Conservation (phyloP, 2,888 invertebrate species). For the Ferrisia virgata region DNA sequence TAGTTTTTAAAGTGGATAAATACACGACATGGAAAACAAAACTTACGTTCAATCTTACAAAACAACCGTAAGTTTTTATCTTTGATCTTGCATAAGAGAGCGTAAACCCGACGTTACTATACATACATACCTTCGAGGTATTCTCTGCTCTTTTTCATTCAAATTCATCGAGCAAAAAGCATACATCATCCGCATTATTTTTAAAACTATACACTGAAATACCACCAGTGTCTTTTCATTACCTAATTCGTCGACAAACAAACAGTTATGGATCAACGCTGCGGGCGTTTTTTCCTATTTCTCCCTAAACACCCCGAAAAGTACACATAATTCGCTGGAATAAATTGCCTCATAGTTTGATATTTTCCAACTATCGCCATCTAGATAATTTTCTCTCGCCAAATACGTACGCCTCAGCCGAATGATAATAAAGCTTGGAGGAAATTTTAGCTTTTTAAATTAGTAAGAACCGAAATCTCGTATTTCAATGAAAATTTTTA, state of each 20-base stretch:
- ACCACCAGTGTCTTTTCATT: background rate
- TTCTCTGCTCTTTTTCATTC: background rate
- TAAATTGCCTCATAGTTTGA: background rate
- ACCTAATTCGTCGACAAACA: background rate
- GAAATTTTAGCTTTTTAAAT: conserved; percentile 1
- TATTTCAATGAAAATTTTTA: background rate
- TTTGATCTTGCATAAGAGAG: background rate
- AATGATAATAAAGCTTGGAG: background rate
- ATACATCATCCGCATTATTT: background rate
- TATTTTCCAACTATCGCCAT: background rate
- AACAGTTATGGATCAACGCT: background rate
- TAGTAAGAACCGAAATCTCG: background rate
- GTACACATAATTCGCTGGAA: background rate
- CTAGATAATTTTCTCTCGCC: background rate
- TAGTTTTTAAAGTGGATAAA: background rate
- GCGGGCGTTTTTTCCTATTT: background rate
- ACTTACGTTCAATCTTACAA: background rate
- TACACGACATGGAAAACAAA: background rate
- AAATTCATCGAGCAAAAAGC: background rate
- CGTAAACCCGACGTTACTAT: background rate
- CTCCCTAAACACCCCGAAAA: background rate
- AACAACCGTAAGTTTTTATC: background rate
- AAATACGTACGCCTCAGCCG: background rate
- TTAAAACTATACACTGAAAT: background rate
- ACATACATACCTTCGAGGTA: conserved; percentile 2